Evolutionary conservation across 2,797 vertebrate species (phyloP).

Genomic region (Parauchenoglanis punctatus): DNA sequence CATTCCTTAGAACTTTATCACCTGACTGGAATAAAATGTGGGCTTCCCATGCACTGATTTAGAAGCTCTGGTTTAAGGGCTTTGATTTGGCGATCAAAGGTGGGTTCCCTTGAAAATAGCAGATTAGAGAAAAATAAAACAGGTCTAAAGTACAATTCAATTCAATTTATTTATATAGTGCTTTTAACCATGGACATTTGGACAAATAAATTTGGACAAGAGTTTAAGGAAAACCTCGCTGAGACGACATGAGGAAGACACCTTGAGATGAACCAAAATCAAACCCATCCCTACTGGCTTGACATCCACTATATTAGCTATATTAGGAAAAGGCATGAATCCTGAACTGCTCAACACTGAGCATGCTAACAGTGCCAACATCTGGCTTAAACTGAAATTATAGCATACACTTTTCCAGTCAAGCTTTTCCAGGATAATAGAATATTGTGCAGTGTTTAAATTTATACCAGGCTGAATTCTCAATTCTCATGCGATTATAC

Average conservation of each 20-base stretch:
- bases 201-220: not conserved
- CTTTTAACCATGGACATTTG: not conserved
- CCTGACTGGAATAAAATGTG: slow-evolving; percentile 23
- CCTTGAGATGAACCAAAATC: not conserved
- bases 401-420: not conserved
- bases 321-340: not conserved
- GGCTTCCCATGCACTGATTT: not conserved
- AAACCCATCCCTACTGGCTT: not conserved
- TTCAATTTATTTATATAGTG: not conserved
- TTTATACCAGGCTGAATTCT: not conserved
- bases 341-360: not conserved
- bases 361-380: not conserved
- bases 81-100: not conserved
- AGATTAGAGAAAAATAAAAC: not conserved
- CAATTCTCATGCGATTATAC: not conserved
- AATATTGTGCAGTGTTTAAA: not conserved
- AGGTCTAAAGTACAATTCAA: not conserved
- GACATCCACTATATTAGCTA: not conserved
- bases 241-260: not conserved
- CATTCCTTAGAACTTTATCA: not conserved
- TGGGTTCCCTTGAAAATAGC: not conserved
- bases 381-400: not conserved
- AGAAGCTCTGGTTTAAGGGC: not conserved
- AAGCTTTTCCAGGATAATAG: not conserved
- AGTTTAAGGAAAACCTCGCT: not conserved